Evolutionary conservation across 2,797 vertebrate species (phyloP).

Genomic region (Phrynocephalus forsythii): DNA sequence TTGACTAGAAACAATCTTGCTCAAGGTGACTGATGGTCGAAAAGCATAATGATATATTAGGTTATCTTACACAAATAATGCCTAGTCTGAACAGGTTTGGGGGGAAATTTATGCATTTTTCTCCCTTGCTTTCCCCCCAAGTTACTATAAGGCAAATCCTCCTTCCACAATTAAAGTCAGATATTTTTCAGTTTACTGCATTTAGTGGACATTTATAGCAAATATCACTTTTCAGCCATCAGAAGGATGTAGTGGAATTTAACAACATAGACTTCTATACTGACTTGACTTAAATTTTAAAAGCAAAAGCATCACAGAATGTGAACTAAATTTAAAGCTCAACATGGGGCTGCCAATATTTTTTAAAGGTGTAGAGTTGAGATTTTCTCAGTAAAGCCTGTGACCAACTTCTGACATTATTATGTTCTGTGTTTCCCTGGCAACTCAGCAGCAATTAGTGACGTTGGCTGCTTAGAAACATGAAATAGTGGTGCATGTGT

Average conservation of each 20-base stretch:
- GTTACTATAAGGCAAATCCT: background rate
- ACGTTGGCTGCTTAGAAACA: background rate
- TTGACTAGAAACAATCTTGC: background rate
- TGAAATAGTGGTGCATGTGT: background rate
- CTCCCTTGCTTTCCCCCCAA: no score
- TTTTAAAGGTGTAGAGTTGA: background rate
- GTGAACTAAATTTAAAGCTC: background rate
- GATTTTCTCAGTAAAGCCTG: background rate
- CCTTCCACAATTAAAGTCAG: background rate
- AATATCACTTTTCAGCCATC: background rate
- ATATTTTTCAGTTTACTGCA: background rate
- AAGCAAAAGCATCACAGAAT: background rate
- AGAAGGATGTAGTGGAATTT: background rate
- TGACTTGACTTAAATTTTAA: background rate
- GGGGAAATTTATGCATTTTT: background rate
- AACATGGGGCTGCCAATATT: background rate
- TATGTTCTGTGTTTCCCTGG: no score
- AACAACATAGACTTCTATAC: background rate
- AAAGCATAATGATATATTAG: background rate
- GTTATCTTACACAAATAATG: background rate
- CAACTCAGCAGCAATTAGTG: background rate
- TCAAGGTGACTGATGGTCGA: background rate
- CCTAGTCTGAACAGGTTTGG: constrained; percentile 5
- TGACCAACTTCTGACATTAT: background rate
- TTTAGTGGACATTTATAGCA: background rate